These are phyloP conservation scores for Halictus ligatus DNA, from an alignment of 2,888 invertebrate species.

Conservation along the genomic window DNA sequence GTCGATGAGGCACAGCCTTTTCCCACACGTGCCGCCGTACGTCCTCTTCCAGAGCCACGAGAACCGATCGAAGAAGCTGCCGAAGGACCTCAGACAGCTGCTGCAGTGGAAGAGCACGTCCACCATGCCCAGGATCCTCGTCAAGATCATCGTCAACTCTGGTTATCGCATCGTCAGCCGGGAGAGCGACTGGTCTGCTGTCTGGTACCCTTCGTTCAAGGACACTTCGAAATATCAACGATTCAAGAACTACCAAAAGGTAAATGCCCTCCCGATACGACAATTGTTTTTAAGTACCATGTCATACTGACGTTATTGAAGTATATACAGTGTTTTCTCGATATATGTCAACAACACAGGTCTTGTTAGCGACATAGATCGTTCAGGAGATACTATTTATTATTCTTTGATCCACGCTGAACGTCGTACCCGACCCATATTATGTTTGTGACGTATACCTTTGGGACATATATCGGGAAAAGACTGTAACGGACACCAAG, in stretches of 20 bases:
- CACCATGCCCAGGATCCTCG: conserved; percentile 32
- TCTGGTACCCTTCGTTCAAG: conserved; percentile 35
- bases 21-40: conserved; percentile 48
- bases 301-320: too few species aligned
- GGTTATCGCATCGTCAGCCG: conserved; percentile 34
- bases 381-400: too few species aligned
- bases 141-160: conserved; percentile 37
- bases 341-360: too few species aligned
- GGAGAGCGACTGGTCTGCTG: conserved; percentile 35
- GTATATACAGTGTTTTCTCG: too few species aligned
- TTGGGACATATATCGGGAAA: too few species aligned
- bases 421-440: too few species aligned
- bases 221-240: conserved; percentile 82
- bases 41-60: conserved; percentile 37
- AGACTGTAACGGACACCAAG: too few species aligned
- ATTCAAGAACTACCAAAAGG: conserved; percentile 94
- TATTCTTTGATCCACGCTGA: too few species aligned
- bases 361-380: too few species aligned
- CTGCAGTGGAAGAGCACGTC: conserved; percentile 45
- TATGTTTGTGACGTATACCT: too few species aligned
- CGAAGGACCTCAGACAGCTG: conserved; percentile 20
- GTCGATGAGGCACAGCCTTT: conserved; percentile 43
- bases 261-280: conserved; percentile 79
- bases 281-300: too few species aligned
- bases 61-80: not conserved